Base-by-base conservation (phyloP, 2,888 invertebrate genomes). In the Himalopsyche japonica region DNA sequence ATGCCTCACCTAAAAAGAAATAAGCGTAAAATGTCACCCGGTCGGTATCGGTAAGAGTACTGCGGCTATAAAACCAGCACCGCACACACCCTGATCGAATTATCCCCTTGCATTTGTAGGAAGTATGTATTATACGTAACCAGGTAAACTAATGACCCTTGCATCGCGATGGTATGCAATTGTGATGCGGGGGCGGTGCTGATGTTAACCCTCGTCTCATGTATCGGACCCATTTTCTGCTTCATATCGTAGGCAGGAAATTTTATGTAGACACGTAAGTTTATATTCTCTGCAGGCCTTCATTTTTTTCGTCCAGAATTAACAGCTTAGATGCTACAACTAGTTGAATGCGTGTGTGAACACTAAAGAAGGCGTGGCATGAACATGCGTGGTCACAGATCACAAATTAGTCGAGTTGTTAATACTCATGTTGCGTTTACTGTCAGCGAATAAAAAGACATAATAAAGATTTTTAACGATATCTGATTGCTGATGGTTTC, bases 141-240 rank as follows among this genome's bases (percentile, higher is more conserved):
- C 30, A 76, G 76, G 76, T 76, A 76, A 76, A 76, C 76, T 76
- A 76, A 76, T 76, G 76, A 76, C 76, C 76, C 76, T 76, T 32
- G 76, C 34, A 76, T 76, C 76, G 32, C 76, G 76, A 76, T 30
- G 30, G 32, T 76, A 76, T 32, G 30, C 76, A 76, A 57, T 57
- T 57, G 57, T 57, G 24, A 57, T 57, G 57, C 57, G 57, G 20
- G 57, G 57, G 57, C 15, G 24, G 20, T 57, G 57, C 20, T 57
- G 57, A 57, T 57, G 57, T 57, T 57, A 57, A 57, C 57, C 57
- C 57, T 57, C 57, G 57, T 20, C 20, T 57, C 20, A 20, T n/a
- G 57, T 57, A 57, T 57, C 57, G 57, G n/a, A 57, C 57, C 57
- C 57, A 57, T 57, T 57, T 20, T 57, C 57, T 20, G 24, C 24